phyloP scores from a whole-genome alignment of 2,113 vertebrate genomes.

The Xiphorhynchus elegans region DNA sequence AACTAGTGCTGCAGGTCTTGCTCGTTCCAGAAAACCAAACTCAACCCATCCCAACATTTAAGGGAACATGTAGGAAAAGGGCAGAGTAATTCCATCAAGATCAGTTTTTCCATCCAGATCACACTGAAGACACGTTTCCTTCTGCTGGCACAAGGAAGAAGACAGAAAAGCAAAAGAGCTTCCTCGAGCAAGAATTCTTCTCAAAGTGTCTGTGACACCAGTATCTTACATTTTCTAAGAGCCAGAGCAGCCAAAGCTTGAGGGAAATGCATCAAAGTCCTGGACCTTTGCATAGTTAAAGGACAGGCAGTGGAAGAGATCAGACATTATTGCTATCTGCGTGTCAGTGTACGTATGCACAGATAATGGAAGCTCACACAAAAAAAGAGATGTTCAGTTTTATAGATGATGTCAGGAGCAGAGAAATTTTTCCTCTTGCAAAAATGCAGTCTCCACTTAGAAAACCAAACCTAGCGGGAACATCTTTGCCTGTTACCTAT shows the following conservation, averaged over 20 bases:
- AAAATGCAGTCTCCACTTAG: not conserved
- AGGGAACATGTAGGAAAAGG: accelerated
- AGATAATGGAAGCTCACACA: accelerated
- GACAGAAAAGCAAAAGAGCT: not conserved
- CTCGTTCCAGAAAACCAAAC: not conserved
- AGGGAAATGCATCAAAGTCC: not conserved
- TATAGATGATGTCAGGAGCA: not conserved
- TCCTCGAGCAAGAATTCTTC: not conserved
- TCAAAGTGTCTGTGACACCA: not conserved
- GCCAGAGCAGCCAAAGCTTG: not conserved
- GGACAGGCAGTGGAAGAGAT: not conserved
- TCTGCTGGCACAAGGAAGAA: not conserved
- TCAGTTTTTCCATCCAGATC: not conserved
- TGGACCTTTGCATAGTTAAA: not conserved
- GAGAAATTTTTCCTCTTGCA: not conserved
- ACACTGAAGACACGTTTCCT: accelerated
- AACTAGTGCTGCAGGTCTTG: not conserved
- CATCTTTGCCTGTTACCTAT: not conserved
- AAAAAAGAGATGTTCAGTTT: not conserved
- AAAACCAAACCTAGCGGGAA: not conserved
- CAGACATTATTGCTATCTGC: accelerated
- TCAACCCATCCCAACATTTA: not conserved
- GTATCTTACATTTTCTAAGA: not conserved
- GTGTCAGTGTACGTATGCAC: accelerated
- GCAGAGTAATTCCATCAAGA: not conserved